Percentiles rank a stretch among this genome's conserved stretches.
Conservation (phyloP, 2,797 vertebrate genomes). For the Anolis apletophallus region DNA sequence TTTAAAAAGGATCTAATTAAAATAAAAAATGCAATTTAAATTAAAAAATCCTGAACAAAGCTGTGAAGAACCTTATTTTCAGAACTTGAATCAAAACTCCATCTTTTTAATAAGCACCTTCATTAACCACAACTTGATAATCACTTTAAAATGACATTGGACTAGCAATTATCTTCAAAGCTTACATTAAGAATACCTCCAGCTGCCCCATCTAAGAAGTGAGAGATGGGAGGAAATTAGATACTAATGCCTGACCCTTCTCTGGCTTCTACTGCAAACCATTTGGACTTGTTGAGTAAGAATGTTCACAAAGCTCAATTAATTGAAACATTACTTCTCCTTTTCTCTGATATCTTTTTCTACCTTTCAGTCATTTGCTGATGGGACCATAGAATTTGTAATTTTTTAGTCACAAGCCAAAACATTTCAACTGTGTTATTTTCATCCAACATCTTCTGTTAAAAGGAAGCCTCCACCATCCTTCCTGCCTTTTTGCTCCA, state of each 20-base stretch:
- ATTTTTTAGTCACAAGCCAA: background rate
- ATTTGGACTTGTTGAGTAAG: background rate
- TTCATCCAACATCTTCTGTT: background rate
- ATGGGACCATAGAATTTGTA: background rate
- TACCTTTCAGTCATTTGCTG: background rate
- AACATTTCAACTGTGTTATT: background rate
- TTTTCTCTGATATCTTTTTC: background rate
- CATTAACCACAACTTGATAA: constrained; percentile 5
- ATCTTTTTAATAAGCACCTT: constrained; percentile 13
- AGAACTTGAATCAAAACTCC: background rate
- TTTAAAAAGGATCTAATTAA: background rate
- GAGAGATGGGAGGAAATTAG: background rate
- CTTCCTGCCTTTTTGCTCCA: background rate
- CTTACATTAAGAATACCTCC: constrained; percentile 4
- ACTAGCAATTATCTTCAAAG: constrained; percentile 15
- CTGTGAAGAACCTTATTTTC: constrained; percentile 3
- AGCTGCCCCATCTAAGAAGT: background rate
- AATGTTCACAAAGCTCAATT: background rate
- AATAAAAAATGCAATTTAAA: constrained; percentile 16
- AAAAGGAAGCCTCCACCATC: background rate
- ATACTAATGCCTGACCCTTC: background rate
- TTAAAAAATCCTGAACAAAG: background rate
- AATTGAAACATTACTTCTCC: background rate
- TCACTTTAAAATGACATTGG: constrained; percentile 21
- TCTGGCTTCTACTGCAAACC: background rate